Percentiles rank a stretch among this genome's conserved stretches.
Evolutionary conservation across 2,797 vertebrate genomes (phyloP).

Genomic region (Neosilurus hyrtlii): DNA sequence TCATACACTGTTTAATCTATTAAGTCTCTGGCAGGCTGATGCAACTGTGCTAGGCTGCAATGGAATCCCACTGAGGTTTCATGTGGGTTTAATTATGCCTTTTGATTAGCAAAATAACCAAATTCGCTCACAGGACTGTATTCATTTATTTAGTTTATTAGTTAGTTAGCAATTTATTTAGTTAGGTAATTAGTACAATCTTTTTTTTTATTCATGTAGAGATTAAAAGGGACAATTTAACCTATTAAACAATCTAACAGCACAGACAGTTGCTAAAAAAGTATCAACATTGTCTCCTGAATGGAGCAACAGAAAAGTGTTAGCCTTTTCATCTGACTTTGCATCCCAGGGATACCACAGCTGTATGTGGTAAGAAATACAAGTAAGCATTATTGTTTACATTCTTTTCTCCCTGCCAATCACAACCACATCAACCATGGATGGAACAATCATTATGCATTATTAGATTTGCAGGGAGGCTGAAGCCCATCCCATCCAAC

Average conservation of each 20-base stretch:
- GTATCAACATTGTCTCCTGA: background rate
- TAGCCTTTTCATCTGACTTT: background rate
- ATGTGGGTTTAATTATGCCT: slow-evolving; percentile 66
- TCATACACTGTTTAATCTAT: slow-evolving; percentile 52
- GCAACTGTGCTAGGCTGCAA: slow-evolving; percentile 58
- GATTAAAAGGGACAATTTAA: slow-evolving; percentile 49
- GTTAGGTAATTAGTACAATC: background rate
- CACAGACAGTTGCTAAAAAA: background rate
- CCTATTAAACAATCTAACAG: slow-evolving; percentile 7
- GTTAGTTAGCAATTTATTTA: background rate
- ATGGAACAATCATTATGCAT: too few species aligned
- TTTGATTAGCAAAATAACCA: slow-evolving; percentile 50
- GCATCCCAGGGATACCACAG: background rate
- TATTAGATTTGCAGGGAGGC: too few species aligned
- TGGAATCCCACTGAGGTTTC: slow-evolving; percentile 64
- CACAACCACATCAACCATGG: background rate
- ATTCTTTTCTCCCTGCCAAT: background rate
- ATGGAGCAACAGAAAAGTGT: background rate
- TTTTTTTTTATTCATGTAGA: background rate
- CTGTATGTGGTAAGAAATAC: too few species aligned
- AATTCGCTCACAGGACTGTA: slow-evolving; percentile 61
- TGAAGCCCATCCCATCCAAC: too few species aligned
- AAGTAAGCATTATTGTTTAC: background rate
- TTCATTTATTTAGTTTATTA: slow-evolving; percentile 52
- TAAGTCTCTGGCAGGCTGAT: slow-evolving; percentile 48